Evolutionary conservation across 2,113 vertebrate genomes (phyloP).

Genomic region (Smithornis capensis): DNA sequence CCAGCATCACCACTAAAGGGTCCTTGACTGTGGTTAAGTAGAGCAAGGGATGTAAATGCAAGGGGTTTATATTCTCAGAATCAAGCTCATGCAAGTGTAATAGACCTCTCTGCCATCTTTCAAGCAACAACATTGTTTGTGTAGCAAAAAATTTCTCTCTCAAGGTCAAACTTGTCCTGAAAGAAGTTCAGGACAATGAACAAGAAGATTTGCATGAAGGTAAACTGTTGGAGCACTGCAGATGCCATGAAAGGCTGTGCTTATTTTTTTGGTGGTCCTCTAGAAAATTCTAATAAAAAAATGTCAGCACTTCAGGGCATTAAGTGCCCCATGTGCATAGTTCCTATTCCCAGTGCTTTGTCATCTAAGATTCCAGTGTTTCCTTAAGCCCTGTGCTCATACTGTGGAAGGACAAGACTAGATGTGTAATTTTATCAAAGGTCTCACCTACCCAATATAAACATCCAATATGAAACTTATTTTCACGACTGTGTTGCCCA

Average conservation of each 20-base stretch:
- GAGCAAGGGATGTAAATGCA: not conserved
- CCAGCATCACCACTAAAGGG: not conserved
- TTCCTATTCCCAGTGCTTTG: not conserved
- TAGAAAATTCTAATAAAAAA: not conserved
- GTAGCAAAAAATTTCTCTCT: not conserved
- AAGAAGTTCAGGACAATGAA: not conserved
- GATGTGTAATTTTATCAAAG: not conserved
- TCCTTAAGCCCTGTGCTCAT: not conserved
- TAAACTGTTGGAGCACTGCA: not conserved
- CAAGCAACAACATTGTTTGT: not conserved
- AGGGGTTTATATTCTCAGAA: not conserved
- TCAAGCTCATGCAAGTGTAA: not conserved
- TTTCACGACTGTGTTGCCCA: not conserved
- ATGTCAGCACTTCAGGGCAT: not conserved
- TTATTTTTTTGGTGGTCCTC: not conserved
- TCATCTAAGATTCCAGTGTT: not conserved
- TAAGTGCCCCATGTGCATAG: not conserved
- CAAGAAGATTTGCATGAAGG: not conserved
- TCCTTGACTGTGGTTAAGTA: not conserved
- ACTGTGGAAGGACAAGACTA: not conserved
- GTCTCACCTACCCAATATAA: not conserved
- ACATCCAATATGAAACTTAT: not conserved
- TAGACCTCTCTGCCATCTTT: not conserved
- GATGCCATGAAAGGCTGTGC: not conserved
- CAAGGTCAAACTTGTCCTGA: not conserved